These are phyloP conservation scores for Perognathus longimembris DNA, from an alignment of 2,113 vertebrate genomes.

Conservation along the genomic window DNA sequence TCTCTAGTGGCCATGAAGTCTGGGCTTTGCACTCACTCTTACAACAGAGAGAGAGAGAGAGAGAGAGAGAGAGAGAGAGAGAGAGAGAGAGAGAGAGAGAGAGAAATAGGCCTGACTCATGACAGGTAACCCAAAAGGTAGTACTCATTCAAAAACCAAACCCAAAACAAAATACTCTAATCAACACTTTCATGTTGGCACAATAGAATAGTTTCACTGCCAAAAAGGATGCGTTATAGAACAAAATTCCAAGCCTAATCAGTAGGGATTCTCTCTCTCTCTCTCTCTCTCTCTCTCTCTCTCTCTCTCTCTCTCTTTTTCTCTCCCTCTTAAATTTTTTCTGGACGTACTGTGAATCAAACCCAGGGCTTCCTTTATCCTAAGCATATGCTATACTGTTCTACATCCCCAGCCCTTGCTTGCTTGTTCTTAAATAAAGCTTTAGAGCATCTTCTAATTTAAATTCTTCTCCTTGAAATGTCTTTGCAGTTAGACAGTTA, in stretches of 20 bases:
- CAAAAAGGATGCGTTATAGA: background rate
- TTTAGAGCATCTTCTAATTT: conserved; percentile 8
- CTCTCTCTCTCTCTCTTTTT: too few relatives aligned
- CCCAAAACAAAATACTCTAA: background rate
- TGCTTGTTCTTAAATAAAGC: background rate
- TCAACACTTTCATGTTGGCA: background rate
- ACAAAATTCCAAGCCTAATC: background rate
- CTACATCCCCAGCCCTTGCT: background rate
- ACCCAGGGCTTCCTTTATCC: background rate
- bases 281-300: too few relatives aligned
- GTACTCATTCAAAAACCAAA: background rate
- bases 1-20: background rate
- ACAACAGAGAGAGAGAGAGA: too few relatives aligned
- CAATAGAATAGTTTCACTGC: background rate
- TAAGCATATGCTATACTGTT: background rate
- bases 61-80: too few relatives aligned
- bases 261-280: background rate
- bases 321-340: too few relatives aligned
- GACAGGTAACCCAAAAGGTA: background rate
- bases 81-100: too few relatives aligned
- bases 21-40: background rate
- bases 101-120: background rate
- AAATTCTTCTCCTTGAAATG: background rate
- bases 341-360: background rate
- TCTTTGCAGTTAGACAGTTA: background rate